phyloP scores from a whole-genome alignment of 2,888 invertebrate genomes.

The Polyommatus iphigenia region DNA sequence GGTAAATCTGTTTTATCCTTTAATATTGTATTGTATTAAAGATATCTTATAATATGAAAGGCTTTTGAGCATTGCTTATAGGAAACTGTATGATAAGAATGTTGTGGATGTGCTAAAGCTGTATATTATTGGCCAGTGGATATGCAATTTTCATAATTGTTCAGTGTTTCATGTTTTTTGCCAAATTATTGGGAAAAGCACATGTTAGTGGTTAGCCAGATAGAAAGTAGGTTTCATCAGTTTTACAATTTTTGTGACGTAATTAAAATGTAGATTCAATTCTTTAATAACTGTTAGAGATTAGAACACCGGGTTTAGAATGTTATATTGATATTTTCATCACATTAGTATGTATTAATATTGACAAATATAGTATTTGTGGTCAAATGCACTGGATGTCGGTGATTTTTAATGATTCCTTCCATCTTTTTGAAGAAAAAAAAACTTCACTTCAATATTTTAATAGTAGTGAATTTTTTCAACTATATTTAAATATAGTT shows the following conservation, averaged over 20 bases:
- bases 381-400: not conserved
- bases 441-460: too few relatives aligned
- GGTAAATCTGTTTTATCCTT: not conserved
- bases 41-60: not conserved
- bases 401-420: not conserved
- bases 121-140: not conserved
- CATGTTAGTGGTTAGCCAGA: not conserved
- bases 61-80: not conserved
- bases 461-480: too few relatives aligned
- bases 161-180: not conserved
- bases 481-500: too few relatives aligned
- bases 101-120: slow-evolving; percentile 16
- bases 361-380: not conserved
- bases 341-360: not conserved
- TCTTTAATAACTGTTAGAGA: not conserved
- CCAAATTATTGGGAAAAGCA: not conserved
- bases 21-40: slow-evolving; percentile 1
- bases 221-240: slow-evolving; percentile 10
- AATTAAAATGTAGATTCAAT: not conserved
- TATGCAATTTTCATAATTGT: not conserved
- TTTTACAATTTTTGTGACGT: not conserved
- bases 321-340: not conserved
- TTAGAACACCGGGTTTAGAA: not conserved
- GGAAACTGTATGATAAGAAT: not conserved
- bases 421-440: too few relatives aligned